phyloP scores from a whole-genome alignment of 1,140 invertebrate species.

The Helicoverpa zea region DNA sequence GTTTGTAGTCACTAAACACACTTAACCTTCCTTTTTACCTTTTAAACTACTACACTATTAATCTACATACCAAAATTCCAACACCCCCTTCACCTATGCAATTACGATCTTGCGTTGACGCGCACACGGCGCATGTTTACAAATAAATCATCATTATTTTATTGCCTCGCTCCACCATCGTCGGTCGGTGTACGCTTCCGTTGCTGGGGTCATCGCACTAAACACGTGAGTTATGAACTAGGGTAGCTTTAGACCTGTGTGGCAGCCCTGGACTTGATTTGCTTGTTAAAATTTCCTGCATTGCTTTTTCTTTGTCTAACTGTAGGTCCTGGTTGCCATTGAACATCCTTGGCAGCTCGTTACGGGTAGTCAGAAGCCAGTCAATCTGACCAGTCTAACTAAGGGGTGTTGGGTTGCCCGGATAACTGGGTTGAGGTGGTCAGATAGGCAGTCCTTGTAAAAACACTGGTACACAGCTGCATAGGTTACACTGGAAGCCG shows the following conservation, averaged over 20 bases:
- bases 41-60: neutral
- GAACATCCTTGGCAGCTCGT: no score
- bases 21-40: neutral
- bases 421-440: no score
- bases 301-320: no score
- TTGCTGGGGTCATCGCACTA: conserved; percentile 46
- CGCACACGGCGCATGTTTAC: conserved; percentile 71
- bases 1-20: no score
- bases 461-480: no score
- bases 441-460: no score
- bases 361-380: no score
- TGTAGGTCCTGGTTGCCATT: no score
- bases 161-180: conserved; percentile 65
- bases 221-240: conserved; percentile 46
- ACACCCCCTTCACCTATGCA: conserved; percentile 50
- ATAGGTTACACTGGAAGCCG: no score
- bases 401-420: no score
- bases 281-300: neutral
- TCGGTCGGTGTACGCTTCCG: conserved; percentile 57
- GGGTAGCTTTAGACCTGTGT: conserved; percentile 13
- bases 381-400: no score
- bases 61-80: conserved; percentile 16
- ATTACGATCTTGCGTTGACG: conserved; percentile 70
- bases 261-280: neutral
- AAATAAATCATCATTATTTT: conserved; percentile 83